Evolutionary conservation across 2,797 vertebrate genomes (phyloP), one percentile per base, ranked within the genome.

Genomic region (Enteromius trimaculatus): DNA sequence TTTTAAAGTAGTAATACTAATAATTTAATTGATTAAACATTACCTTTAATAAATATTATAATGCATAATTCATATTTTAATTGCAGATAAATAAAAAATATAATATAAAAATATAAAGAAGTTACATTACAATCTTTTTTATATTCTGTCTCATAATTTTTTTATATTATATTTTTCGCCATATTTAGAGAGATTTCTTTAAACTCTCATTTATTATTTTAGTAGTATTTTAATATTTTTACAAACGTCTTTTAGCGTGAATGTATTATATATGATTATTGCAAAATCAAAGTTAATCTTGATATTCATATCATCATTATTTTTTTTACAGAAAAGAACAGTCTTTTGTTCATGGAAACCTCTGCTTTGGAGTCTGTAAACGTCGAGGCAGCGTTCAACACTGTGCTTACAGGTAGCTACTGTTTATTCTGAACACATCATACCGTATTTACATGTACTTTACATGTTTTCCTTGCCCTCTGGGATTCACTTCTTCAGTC

Each of bases 361-460:
- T 95, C 95, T 0, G 95, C 95, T 29, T 87, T 95, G 90, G 93
- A 90, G 60, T 95, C 94, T 11, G 93, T 92, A 14, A 95, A 95
- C 21, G 95, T 95, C 53, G 94, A 95, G 84, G 87, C 87, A 39
- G 94, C 94, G 0, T 95, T 95, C 91, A 93, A 90, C 88, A 90
- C 85, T 0, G 93, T 95, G 79, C 84, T 95, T 26, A 62, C 89
- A 90, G 95, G 95, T 95, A 88, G 88, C 65, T 81, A 0, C 34
- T 80, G 87, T 81, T 21, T 66, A 78, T 89, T 49, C 53, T 84
- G 37, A 80, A 83, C 71, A 88, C 23, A n/a, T 78, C 17, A 29
- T 9, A 72, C 81, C 17, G 14, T 60, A 71, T 81, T 47, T 53
- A 72, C 80, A 60, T 17, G 14, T 8, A 17, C 78, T 60, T 80